Percentiles rank a stretch among this genome's conserved stretches.
These are phyloP conservation scores for Artibeus jamaicensis DNA, from an alignment of 2,797 vertebrate species.

Conservation along the genomic window DNA sequence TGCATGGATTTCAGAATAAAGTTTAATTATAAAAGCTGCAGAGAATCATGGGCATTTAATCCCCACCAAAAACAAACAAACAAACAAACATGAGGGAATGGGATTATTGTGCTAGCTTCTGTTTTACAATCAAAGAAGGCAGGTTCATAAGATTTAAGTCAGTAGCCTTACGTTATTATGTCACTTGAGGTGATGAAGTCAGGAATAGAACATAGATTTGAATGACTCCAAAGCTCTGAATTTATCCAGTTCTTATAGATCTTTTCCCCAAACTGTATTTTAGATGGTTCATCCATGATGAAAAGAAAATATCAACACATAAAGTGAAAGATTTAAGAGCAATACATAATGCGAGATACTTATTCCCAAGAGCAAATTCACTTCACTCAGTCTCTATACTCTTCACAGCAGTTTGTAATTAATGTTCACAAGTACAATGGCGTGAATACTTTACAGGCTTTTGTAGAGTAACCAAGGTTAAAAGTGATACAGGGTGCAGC, in stretches of 20 bases:
- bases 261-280: not conserved
- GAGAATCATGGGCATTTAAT: not conserved
- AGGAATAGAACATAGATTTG: not conserved
- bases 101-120: not conserved
- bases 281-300: not conserved
- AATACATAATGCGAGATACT: not conserved
- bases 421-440: not conserved
- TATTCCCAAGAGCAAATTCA: not conserved
- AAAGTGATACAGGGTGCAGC: no score
- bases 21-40: not conserved
- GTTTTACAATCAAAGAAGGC: not conserved
- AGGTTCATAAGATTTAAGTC: not conserved
- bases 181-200: not conserved
- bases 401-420: not conserved
- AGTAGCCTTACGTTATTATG: not conserved
- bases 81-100: not conserved
- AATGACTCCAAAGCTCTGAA: not conserved
- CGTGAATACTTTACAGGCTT: not conserved
- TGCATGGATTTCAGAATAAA: not conserved
- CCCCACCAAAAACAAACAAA: no score
- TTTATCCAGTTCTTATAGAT: not conserved
- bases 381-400: not conserved
- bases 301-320: not conserved
- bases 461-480: not conserved
- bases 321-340: not conserved